phyloP scores from a whole-genome alignment of 2,888 invertebrate species.

The Aphrophora alni region DNA sequence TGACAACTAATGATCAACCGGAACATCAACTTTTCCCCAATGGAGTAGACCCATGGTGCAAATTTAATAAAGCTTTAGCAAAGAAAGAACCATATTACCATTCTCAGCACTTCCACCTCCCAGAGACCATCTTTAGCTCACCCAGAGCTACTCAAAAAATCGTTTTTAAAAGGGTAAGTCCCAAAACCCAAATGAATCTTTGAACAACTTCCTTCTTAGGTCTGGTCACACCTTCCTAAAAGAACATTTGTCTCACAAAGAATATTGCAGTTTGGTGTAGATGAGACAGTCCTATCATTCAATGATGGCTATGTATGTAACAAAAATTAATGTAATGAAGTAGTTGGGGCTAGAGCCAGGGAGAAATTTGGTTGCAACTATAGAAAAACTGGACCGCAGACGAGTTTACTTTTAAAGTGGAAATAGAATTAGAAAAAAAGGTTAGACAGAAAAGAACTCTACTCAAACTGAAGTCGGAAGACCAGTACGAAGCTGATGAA shows the following conservation, averaged over 20 bases:
- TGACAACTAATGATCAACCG: not conserved
- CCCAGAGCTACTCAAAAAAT: not conserved
- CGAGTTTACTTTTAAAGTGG: no score
- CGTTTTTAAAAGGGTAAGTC: not conserved
- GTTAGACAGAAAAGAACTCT: no score
- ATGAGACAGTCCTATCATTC: not conserved
- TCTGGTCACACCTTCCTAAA: not conserved
- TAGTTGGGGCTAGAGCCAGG: not conserved
- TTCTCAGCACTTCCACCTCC: not conserved
- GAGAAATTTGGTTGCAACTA: not conserved
- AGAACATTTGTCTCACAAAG: not conserved
- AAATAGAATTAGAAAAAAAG: no score
- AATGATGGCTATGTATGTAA: not conserved
- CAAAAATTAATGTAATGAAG: not conserved
- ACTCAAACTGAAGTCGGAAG: no score
- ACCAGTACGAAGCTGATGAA: no score
- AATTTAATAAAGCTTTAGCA: not conserved
- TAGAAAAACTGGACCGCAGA: no score
- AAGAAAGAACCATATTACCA: not conserved
- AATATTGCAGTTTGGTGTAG: not conserved
- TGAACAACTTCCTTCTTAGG: not conserved
- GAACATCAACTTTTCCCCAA: not conserved
- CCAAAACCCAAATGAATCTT: not conserved
- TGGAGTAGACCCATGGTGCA: not conserved
- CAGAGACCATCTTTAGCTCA: not conserved